Evolutionary conservation across 2,113 vertebrate species (phyloP).

Genomic region (Dasyornis broadbenti): DNA sequence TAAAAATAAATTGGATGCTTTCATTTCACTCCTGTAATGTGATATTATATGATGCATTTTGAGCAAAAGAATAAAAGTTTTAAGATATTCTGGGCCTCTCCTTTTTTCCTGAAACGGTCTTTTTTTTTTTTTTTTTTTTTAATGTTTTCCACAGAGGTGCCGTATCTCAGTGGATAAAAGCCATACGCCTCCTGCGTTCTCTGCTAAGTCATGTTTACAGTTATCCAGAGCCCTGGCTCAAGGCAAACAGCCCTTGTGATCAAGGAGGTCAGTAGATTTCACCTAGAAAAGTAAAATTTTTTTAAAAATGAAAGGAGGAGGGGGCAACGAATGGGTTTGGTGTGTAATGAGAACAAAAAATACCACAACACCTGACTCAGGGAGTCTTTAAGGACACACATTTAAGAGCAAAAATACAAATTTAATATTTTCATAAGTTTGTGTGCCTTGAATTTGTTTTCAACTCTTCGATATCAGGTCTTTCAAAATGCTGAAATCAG

Average conservation of each 20-base stretch:
- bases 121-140: neutral
- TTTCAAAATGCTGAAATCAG: neutral
- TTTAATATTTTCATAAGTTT: neutral
- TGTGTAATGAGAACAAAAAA: neutral
- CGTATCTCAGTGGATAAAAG: neutral
- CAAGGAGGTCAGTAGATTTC: neutral
- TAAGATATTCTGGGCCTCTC: neutral
- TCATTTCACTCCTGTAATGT: neutral
- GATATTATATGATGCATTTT: neutral
- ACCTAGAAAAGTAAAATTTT: neutral
- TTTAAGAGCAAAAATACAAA: neutral
- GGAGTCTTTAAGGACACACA: neutral
- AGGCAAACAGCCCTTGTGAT: neutral
- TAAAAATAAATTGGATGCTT: conserved; percentile 43
- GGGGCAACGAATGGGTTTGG: neutral
- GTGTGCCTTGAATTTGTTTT: neutral
- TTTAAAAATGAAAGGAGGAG: neutral
- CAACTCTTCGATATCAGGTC: neutral
- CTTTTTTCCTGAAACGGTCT: neutral
- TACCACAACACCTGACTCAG: neutral
- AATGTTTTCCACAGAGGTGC: neutral
- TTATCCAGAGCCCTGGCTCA: neutral
- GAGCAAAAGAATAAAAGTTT: neutral
- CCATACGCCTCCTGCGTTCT: neutral
- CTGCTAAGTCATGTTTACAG: neutral